Percentiles rank a stretch among this genome's conserved stretches.
Evolutionary conservation across 2,888 invertebrate species (phyloP).

Genomic region (Sepiola atlantica): DNA sequence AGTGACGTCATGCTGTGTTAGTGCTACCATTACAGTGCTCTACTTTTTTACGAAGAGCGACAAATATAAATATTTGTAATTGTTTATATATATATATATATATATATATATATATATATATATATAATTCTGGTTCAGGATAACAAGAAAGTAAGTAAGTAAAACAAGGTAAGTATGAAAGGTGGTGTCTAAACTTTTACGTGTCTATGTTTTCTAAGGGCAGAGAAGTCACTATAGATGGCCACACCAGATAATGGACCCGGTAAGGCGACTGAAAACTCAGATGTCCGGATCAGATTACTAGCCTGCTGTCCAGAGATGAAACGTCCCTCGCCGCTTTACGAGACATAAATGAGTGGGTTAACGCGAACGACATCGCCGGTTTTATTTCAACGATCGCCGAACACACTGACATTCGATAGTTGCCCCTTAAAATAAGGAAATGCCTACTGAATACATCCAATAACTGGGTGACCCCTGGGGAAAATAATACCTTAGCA

Average conservation of each 20-base stretch:
- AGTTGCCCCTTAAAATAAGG: background rate
- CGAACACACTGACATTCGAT: background rate
- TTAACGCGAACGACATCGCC: background rate
- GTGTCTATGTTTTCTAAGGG: background rate
- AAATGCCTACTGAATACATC: background rate
- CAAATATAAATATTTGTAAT: too few species aligned
- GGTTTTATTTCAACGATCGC: background rate
- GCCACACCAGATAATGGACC: conserved; percentile 32
- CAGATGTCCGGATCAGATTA: background rate
- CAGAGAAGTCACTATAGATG: background rate
- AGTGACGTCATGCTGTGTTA: too few species aligned
- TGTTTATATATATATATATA: too few species aligned
- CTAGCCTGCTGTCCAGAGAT: background rate
- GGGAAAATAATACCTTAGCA: background rate
- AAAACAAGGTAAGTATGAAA: background rate
- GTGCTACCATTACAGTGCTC: too few species aligned
- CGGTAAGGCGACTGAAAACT: background rate
- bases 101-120: too few species aligned
- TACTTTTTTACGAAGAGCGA: too few species aligned
- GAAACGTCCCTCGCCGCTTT: background rate
- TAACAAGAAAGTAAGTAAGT: background rate
- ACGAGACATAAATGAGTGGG: background rate
- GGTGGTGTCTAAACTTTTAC: background rate
- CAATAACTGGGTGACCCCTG: background rate
- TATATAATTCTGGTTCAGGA: background rate